phyloP scores from a whole-genome alignment of 2,797 vertebrate species.

The Cynodonichthys magdalenae region DNA sequence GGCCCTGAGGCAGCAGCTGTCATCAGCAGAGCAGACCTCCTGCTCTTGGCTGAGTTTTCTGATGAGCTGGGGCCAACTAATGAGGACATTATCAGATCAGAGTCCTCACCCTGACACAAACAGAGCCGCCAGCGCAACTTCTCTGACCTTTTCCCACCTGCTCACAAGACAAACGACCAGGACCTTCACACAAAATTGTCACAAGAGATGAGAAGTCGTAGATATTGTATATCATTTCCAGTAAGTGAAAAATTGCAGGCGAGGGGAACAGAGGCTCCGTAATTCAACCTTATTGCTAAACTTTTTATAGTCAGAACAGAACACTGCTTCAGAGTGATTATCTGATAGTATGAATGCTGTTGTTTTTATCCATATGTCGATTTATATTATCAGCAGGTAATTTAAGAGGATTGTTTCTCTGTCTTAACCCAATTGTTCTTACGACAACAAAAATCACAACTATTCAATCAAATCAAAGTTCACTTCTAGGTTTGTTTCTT shows the following conservation, averaged over 20 bases:
- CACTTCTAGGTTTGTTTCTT: not conserved
- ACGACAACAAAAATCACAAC: not conserved
- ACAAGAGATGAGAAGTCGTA: conserved; percentile 30
- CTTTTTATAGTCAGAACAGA: conserved; percentile 3
- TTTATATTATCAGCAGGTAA: not conserved
- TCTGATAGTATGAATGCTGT: not conserved
- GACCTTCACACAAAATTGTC: conserved; percentile 49
- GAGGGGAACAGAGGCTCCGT: conserved; percentile 15
- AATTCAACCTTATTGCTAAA: conserved; percentile 30
- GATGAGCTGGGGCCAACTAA: conserved; percentile 55
- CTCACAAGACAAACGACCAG: conserved; percentile 62
- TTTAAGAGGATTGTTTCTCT: not conserved
- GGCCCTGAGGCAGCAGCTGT: conserved; percentile 56
- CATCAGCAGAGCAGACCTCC: conserved; percentile 58
- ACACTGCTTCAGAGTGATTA: not conserved
- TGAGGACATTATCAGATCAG: conserved; percentile 76
- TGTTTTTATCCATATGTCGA: not conserved
- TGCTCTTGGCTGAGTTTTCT: conserved; percentile 55
- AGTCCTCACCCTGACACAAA: conserved; percentile 62
- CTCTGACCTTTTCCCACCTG: conserved; percentile 66
- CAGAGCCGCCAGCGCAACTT: conserved; percentile 50
- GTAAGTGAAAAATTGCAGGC: conserved; percentile 34
- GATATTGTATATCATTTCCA: conserved; percentile 47
- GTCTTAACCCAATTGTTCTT: not conserved
- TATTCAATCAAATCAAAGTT: not conserved